phyloP scores from a whole-genome alignment of 2,797 vertebrate genomes.

The Craterocephalus amniculus region DNA sequence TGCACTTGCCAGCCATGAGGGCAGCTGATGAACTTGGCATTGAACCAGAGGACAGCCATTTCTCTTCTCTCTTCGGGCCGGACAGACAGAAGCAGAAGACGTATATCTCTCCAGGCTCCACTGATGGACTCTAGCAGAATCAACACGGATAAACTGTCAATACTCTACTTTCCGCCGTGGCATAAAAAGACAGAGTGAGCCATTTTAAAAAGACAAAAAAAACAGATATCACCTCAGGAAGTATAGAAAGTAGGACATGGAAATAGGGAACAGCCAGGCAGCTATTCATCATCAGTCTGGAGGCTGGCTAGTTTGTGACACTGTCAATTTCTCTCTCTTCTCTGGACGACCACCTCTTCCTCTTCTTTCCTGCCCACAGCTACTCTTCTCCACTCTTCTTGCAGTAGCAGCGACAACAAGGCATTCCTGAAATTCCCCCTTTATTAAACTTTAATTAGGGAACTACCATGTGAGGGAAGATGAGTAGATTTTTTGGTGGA shows the following conservation, averaged over 20 bases:
- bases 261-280: conserved; percentile 67
- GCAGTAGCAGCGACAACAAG: conserved; percentile 33
- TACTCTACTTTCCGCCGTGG: conserved; percentile 47
- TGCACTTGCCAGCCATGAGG: conserved; percentile 55
- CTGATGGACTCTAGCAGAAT: conserved; percentile 64
- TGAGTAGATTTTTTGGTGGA: conserved; percentile 48
- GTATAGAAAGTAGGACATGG: conserved; percentile 63
- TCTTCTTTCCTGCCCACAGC: conserved; percentile 2
- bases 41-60: conserved; percentile 65
- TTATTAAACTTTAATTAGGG: conserved; percentile 78
- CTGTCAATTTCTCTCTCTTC: conserved; percentile 28
- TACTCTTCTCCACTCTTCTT: conserved; percentile 11
- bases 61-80: conserved; percentile 57
- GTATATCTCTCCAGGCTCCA: conserved; percentile 55
- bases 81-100: conserved; percentile 72
- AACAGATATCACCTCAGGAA: conserved; percentile 72
- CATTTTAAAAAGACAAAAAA: conserved; percentile 72
- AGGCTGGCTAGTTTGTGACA: conserved; percentile 52
- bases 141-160: conserved; percentile 74
- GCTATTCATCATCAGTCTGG: conserved; percentile 72
- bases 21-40: conserved; percentile 74
- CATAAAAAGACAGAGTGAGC: conserved; percentile 52
- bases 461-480: conserved; percentile 62
- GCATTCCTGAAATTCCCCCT: conserved; percentile 74
- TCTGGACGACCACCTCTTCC: conserved; percentile 20